Evolutionary conservation across 2,797 vertebrate genomes (phyloP).

Genomic region (Poecilia picta): DNA sequence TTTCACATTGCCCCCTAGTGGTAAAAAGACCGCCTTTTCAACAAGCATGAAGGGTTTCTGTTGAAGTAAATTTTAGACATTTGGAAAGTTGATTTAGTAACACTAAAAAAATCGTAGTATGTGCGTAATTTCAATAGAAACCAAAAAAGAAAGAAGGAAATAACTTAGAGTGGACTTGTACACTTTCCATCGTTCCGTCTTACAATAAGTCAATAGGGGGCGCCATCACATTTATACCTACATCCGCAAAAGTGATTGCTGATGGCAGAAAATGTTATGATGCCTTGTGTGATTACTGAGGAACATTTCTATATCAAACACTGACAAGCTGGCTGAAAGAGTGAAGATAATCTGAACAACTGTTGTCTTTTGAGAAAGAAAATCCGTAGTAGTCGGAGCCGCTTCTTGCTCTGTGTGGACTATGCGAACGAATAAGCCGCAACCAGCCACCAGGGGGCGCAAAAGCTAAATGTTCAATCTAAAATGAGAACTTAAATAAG

Average conservation of each 20-base stretch:
- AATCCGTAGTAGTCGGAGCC: too few relatives aligned
- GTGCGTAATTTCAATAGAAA: neutral
- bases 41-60: neutral
- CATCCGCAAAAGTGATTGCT: neutral
- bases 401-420: too few relatives aligned
- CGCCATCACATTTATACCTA: neutral
- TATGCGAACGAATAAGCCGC: neutral
- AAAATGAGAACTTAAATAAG: neutral
- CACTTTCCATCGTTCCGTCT: slow-evolving; percentile 26
- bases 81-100: neutral
- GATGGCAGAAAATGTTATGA: neutral
- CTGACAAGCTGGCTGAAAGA: neutral
- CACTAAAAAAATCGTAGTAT: neutral
- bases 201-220: slow-evolving; percentile 24
- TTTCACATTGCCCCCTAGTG: neutral
- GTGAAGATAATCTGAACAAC: neutral
- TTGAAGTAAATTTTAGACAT: neutral
- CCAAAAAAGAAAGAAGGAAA: neutral
- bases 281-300: neutral
- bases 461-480: neutral
- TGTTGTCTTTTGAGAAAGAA: neutral
- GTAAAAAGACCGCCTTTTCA: neutral
- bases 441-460: neutral
- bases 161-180: slow-evolving; percentile 20
- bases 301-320: neutral